Conservation (phyloP, 2,113 vertebrate genomes). For the Equus quagga region DNA sequence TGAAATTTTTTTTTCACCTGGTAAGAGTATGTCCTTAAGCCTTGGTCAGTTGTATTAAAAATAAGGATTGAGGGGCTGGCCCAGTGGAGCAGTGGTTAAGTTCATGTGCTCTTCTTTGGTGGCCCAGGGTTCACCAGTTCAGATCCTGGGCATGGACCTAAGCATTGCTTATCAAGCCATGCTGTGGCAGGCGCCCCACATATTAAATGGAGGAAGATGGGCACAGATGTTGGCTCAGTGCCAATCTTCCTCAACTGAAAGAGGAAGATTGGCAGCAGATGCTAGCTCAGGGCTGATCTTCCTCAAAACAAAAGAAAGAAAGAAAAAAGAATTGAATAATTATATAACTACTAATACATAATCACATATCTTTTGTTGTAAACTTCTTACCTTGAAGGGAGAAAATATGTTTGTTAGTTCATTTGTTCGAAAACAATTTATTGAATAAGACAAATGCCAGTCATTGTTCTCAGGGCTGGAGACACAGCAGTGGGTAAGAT, state of each 20-base stretch:
- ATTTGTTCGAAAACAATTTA: background rate
- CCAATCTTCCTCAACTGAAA: too few species aligned
- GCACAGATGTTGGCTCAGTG: too few species aligned
- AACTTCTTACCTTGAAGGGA: background rate
- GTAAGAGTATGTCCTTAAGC: background rate
- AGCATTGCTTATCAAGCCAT: too few species aligned
- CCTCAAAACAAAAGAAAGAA: too few species aligned
- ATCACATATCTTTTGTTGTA: background rate
- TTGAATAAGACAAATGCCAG: background rate
- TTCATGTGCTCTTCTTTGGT: too few species aligned
- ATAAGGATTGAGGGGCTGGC: background rate
- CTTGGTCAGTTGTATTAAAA: constrained; percentile 1
- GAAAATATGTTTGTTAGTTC: background rate
- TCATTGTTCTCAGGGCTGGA: background rate
- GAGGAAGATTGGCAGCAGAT: too few species aligned
- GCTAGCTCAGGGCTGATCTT: too few species aligned
- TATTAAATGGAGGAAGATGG: too few species aligned
- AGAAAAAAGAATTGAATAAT: background rate
- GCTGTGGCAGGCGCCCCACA: too few species aligned
- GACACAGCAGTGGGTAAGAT: background rate
- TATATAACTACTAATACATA: background rate
- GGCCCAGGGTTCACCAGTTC: too few species aligned
- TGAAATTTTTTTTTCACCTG: background rate
- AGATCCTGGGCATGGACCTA: too few species aligned
- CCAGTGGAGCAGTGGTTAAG: too few species aligned